These are phyloP conservation scores for Cotesia glomerata DNA, from an alignment of 1,140 invertebrate species.

Conservation along the genomic window DNA sequence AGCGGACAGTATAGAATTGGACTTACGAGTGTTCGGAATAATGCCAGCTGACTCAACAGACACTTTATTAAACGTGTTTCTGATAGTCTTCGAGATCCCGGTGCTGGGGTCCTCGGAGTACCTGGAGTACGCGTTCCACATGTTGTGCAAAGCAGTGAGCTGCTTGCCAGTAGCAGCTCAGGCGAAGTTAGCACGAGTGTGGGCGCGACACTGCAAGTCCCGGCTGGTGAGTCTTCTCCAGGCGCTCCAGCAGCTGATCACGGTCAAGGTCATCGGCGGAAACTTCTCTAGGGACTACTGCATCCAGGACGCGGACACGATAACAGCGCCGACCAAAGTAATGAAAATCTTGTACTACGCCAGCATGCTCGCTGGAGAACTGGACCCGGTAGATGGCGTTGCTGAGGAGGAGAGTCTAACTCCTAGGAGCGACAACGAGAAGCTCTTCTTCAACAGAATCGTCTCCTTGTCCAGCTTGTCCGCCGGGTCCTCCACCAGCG, in stretches of 20 bases:
- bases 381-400: slow-evolving; percentile 70
- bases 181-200: slow-evolving; percentile 79
- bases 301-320: slow-evolving; percentile 83
- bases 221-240: slow-evolving; percentile 77
- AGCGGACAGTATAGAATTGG: slow-evolving; percentile 75
- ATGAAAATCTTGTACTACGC: slow-evolving; percentile 92
- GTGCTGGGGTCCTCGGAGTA: slow-evolving; percentile 81
- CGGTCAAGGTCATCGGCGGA: slow-evolving; percentile 77
- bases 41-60: slow-evolving; percentile 57
- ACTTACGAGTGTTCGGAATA: slow-evolving; percentile 68
- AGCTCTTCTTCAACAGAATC: no score
- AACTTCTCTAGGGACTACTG: slow-evolving; percentile 76
- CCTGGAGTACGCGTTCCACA: slow-evolving; percentile 80
- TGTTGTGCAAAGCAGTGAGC: slow-evolving; percentile 79
- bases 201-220: slow-evolving; percentile 76
- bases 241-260: slow-evolving; percentile 87
- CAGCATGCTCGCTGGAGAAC: slow-evolving; percentile 81
- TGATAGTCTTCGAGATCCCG: slow-evolving; percentile 89
- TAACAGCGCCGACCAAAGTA: slow-evolving; percentile 82
- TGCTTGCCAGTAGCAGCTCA: slow-evolving; percentile 78
- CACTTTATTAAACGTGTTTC: slow-evolving; percentile 75
- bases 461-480: no score
- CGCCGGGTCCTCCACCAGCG: no score
- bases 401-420: slow-evolving; percentile 65
- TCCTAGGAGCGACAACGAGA: slow-evolving; percentile 46